These are phyloP conservation scores for Acholoe squamosa DNA, from an alignment of 2,888 invertebrate genomes.

Conservation along the genomic window DNA sequence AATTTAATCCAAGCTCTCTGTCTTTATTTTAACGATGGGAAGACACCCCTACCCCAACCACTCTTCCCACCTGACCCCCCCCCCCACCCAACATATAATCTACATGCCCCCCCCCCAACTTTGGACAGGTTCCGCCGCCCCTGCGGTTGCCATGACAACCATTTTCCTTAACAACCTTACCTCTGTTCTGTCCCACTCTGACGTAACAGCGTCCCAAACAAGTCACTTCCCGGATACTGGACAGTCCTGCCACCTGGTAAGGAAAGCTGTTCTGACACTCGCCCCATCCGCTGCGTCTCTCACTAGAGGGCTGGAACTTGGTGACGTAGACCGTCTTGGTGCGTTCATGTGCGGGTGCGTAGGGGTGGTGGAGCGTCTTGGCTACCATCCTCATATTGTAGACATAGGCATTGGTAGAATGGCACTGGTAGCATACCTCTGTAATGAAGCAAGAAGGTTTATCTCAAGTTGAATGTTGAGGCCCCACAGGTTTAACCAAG, in stretches of 20 bases:
- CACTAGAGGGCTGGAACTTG: not conserved
- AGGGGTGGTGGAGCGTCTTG: not conserved
- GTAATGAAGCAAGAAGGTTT: not conserved
- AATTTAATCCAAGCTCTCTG: too few relatives aligned
- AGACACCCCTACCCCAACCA: too few relatives aligned
- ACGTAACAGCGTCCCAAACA: slow-evolving; percentile 36
- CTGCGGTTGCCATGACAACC: too few relatives aligned
- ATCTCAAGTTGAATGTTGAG: too few relatives aligned
- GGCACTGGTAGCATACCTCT: slow-evolving; percentile 17
- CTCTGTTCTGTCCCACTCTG: slow-evolving; percentile 10
- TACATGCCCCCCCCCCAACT: too few relatives aligned
- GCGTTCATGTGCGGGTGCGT: not conserved
- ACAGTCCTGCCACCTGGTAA: slow-evolving; percentile 43
- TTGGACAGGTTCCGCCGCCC: too few relatives aligned
- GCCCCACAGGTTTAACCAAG: too few relatives aligned
- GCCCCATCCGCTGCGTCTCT: slow-evolving; percentile 18
- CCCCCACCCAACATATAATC: too few relatives aligned
- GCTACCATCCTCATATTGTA: slow-evolving; percentile 25
- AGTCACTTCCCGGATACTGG: not conserved
- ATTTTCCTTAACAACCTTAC: too few relatives aligned
- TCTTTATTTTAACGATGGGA: too few relatives aligned
- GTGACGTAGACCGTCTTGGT: slow-evolving; percentile 27
- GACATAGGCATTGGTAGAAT: slow-evolving; percentile 5
- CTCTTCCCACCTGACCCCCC: too few relatives aligned
- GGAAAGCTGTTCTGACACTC: slow-evolving; percentile 51